These are phyloP conservation scores for Seira musarum DNA, from an alignment of 2,888 invertebrate genomes.

Conservation along the genomic window DNA sequence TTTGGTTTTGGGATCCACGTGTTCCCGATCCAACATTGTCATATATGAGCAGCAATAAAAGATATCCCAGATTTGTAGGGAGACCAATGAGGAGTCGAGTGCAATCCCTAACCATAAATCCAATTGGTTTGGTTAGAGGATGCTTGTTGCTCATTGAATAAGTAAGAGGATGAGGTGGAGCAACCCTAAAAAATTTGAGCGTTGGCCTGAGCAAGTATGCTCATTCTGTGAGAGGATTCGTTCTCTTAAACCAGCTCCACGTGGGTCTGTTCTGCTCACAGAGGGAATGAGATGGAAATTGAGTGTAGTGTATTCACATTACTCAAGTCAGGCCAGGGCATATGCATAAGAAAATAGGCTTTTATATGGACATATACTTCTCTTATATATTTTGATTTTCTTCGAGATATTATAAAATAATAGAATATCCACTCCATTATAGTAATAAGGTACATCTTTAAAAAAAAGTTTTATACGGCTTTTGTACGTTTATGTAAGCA, in stretches of 20 bases:
- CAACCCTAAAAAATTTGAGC: too few species aligned
- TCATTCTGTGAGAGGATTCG: too few species aligned
- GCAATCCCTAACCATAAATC: too few species aligned
- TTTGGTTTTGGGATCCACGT: conserved; percentile 51
- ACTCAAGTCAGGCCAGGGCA: neutral
- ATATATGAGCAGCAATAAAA: neutral
- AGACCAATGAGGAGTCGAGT: too few species aligned
- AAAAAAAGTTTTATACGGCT: conserved; percentile 41
- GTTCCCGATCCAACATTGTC: conserved; percentile 37
- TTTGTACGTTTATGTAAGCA: conserved; percentile 49
- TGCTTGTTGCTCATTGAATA: neutral
- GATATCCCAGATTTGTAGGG: neutral
- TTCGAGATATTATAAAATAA: neutral
- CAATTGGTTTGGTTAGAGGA: too few species aligned
- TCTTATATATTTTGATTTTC: neutral
- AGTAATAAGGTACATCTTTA: neutral
- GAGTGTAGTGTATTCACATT: neutral
- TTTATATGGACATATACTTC: neutral
- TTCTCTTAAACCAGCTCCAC: neutral
- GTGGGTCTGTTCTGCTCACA: neutral
- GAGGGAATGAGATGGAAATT: neutral
- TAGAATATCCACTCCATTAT: neutral
- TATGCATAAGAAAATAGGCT: neutral
- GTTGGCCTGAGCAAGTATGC: too few species aligned
- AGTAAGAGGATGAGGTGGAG: conserved; percentile 14